Evolutionary conservation across 2,888 invertebrate genomes (phyloP), one percentile per base, ranked within the genome.

Genomic region (Hyles lineata): DNA sequence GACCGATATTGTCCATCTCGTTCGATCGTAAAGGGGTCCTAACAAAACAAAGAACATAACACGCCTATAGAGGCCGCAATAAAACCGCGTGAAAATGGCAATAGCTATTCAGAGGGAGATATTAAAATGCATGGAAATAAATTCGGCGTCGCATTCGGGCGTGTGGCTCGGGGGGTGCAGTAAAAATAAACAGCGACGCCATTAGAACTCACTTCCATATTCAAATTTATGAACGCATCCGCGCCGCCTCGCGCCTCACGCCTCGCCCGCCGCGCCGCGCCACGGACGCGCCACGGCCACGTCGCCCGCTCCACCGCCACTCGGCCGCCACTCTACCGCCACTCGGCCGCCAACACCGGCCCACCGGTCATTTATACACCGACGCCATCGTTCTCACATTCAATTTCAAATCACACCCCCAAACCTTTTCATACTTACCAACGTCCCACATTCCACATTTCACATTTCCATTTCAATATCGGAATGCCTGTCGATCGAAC

Each of bases 171-270:
- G 92, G 94, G 94, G 94, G 93, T 94, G 93, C 94, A 93, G 92
- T 94, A 92, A 95, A 95, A 95, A 95, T 95, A 95, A 95, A 95
- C 95, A 95, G 93, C 90, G 92, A 90, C 91, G 92, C 93, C 92
- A 95, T 95, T 94, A 95, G 92, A 93, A 94, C 93, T 92, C 95
- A 95, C 95, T 95, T 95, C 95, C 95, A 95, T 95, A 95, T 95
- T 95, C 93, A 91, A 94, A 94, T 94, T 93, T 93, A 93, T 93
- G 93, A 94, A 93, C 91, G 91, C 90, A 92, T 90, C 89, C 89
- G 84, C 87, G 83, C 85, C 85, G 84, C 79, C 76, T 77, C 83
- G 78, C 83, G 77, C 75, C 74, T 77, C 77, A 77, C 76, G 80
- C 35, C 15, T 23, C 63, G 63, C 43, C 11, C 43, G 11, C 35